phyloP scores from a whole-genome alignment of 2,888 invertebrate genomes.

The Ceratothoa steindachneri region DNA sequence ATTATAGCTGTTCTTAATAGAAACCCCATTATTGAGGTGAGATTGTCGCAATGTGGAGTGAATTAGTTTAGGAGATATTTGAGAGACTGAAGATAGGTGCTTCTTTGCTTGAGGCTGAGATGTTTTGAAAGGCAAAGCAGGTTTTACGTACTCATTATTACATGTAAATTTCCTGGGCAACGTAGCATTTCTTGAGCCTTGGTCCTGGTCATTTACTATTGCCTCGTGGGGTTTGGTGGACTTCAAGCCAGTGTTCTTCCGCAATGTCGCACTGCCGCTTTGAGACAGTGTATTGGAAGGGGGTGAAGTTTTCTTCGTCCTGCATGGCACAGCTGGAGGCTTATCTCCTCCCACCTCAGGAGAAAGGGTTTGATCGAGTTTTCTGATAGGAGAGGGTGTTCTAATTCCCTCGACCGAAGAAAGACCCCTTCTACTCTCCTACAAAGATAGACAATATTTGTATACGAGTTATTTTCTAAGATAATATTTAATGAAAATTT shows the following conservation, averaged over 20 bases:
- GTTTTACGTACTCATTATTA: background rate
- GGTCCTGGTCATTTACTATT: background rate
- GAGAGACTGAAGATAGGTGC: background rate
- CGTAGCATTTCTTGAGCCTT: background rate
- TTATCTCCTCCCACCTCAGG: slow-evolving; percentile 29
- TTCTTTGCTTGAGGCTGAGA: background rate
- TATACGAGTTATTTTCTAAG: too few species aligned
- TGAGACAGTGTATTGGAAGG: background rate
- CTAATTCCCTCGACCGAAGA: slow-evolving; percentile 17
- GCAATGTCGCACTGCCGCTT: background rate
- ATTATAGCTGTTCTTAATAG: background rate
- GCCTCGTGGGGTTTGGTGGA: background rate
- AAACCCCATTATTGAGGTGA: background rate
- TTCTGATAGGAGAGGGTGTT: slow-evolving; percentile 30
- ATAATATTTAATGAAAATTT: too few species aligned
- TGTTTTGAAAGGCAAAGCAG: background rate
- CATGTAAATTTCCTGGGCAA: background rate
- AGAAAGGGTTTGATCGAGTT: slow-evolving; percentile 28
- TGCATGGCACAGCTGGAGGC: slow-evolving; percentile 40
- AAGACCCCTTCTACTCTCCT: background rate
- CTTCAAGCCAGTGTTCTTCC: background rate
- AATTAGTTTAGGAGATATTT: background rate
- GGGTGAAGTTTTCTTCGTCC: slow-evolving; percentile 2
- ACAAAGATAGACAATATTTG: too few species aligned
- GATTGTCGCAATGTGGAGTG: background rate